Conservation (phyloP, 2,888 invertebrate genomes). For the Parnassius glacialis region DNA sequence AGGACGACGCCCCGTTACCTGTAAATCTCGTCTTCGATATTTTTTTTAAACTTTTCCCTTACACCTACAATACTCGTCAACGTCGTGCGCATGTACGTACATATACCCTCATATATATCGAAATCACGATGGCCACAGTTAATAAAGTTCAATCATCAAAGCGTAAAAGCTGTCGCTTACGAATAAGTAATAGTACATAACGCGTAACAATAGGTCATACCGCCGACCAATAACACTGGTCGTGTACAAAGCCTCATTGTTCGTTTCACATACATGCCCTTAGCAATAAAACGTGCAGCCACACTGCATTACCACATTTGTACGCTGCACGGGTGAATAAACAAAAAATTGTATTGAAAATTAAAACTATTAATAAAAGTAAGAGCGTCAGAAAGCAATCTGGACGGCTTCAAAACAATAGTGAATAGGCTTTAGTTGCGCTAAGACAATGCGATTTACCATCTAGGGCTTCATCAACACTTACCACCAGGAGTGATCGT, state of each 20-base stretch:
- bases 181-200: slow-evolving; percentile 15
- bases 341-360: too few relatives aligned
- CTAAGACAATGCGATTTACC: too few relatives aligned
- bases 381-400: too few relatives aligned
- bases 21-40: too few relatives aligned
- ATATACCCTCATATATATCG: not conserved
- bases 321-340: slow-evolving; percentile 16
- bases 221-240: slow-evolving; percentile 36
- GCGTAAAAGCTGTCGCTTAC: slow-evolving; percentile 15
- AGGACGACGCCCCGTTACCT: too few relatives aligned
- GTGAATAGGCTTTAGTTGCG: too few relatives aligned
- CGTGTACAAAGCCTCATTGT: slow-evolving; percentile 43
- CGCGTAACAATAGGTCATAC: slow-evolving; percentile 38
- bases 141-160: slow-evolving; percentile 11
- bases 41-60: too few relatives aligned
- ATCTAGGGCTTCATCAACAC: too few relatives aligned
- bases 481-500: too few relatives aligned
- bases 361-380: too few relatives aligned
- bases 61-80: not conserved
- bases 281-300: slow-evolving; percentile 32
- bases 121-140: slow-evolving; percentile 15
- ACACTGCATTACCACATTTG: slow-evolving; percentile 28
- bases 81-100: not conserved
- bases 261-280: slow-evolving; percentile 33
- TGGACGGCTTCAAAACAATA: too few relatives aligned